Evolutionary conservation across 2,888 invertebrate genomes (phyloP).

Genomic region (Diarsia rubi): DNA sequence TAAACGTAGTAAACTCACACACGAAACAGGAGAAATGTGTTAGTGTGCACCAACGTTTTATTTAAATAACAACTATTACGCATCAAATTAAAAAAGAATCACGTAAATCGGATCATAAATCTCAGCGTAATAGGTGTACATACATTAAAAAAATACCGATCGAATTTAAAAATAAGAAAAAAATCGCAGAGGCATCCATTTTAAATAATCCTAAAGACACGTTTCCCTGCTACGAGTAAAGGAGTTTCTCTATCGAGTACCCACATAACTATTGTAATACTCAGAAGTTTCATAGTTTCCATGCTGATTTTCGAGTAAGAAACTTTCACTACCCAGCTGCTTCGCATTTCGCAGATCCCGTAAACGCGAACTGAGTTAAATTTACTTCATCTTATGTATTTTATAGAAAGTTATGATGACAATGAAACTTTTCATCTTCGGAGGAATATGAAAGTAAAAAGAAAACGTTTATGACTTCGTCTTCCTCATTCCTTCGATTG

Average conservation of each 20-base stretch:
- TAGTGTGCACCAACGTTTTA: no score
- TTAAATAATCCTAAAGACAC: not conserved
- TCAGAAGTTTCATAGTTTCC: slow-evolving; percentile 21
- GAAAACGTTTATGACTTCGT: not conserved
- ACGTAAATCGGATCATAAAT: no score
- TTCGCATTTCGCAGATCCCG: not conserved
- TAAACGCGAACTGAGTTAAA: slow-evolving; percentile 11
- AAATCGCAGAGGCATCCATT: not conserved
- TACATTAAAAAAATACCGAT: no score
- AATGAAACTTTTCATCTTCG: not conserved
- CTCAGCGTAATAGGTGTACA: no score
- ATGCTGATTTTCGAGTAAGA: slow-evolving; percentile 25
- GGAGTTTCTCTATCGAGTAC: not conserved
- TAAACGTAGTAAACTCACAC: no score
- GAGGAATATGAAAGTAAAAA: slow-evolving; percentile 23
- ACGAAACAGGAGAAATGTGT: no score
- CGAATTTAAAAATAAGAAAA: no score
- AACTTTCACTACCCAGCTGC: slow-evolving; percentile 38
- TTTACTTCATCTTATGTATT: slow-evolving; percentile 7
- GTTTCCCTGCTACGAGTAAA: not conserved
- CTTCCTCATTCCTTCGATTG: not conserved
- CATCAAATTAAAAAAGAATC: no score
- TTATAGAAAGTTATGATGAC: not conserved
- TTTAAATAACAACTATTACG: no score
- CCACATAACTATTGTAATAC: not conserved